Conservation (phyloP, 2,113 vertebrate species). For the Mungos mungo region DNA sequence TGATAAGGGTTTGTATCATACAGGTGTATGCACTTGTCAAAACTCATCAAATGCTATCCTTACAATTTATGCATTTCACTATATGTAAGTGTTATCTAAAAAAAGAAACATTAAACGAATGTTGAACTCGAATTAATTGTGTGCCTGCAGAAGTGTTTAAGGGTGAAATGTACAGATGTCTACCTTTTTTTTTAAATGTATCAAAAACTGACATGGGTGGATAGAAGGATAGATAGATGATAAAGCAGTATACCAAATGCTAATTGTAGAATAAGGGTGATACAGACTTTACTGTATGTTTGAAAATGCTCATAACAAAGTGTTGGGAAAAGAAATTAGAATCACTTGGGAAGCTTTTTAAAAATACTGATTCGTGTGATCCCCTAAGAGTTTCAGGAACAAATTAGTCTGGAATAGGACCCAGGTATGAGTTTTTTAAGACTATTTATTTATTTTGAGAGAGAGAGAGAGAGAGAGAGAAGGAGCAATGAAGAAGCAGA, state of each 20-base stretch:
- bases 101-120: neutral
- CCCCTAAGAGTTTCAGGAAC: neutral
- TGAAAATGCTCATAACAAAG: slow-evolving; percentile 29
- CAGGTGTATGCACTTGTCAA: slow-evolving; percentile 16
- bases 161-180: neutral
- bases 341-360: neutral
- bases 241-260: neutral
- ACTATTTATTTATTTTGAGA: too few species aligned
- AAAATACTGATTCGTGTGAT: neutral
- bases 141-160: neutral
- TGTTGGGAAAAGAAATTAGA: neutral
- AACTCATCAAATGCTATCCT: slow-evolving; percentile 9
- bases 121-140: slow-evolving; percentile 22
- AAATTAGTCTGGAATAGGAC: slow-evolving; percentile 22
- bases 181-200: neutral
- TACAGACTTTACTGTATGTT: slow-evolving; percentile 3
- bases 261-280: neutral
- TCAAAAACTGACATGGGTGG: slow-evolving; percentile 7
- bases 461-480: too few species aligned
- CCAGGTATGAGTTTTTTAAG: neutral
- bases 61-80: slow-evolving; percentile 15
- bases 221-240: neutral
- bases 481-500: too few species aligned
- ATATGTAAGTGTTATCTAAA: neutral
- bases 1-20: neutral